A percentile compares a stretch with the other conserved stretches of the same genome.
These are phyloP conservation scores for Colletes latitarsis DNA, from an alignment of 1,140 invertebrate species.

Conservation along the genomic window DNA sequence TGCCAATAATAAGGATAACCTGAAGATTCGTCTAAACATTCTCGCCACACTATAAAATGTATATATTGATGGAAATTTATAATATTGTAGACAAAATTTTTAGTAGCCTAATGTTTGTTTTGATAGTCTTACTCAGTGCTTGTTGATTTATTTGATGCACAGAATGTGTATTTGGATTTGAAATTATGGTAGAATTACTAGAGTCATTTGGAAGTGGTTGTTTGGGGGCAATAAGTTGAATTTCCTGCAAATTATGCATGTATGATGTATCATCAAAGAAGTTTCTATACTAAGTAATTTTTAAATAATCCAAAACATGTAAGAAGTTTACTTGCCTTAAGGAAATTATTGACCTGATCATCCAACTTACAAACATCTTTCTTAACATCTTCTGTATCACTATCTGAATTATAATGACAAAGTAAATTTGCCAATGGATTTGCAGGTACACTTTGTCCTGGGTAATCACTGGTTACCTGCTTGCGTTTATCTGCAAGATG, in stretches of 20 bases:
- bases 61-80: background rate
- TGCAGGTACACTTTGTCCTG: slow-evolving; percentile 67
- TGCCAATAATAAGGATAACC: slow-evolving; percentile 90
- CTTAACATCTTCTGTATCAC: slow-evolving; percentile 74
- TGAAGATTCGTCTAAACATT: slow-evolving; percentile 86
- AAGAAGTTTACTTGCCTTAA: slow-evolving; percentile 70
- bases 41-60: slow-evolving; percentile 83
- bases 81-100: background rate
- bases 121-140: slow-evolving; percentile 38
- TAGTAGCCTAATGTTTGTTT: background rate
- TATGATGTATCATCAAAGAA: slow-evolving; percentile 17
- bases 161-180: slow-evolving; percentile 31
- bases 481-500: slow-evolving; percentile 71
- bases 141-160: slow-evolving; percentile 19
- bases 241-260: slow-evolving; percentile 71
- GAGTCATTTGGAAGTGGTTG: slow-evolving; percentile 40
- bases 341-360: slow-evolving; percentile 80
- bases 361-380: slow-evolving; percentile 71
- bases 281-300: background rate
- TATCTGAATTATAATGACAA: slow-evolving; percentile 80
- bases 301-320: background rate
- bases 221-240: slow-evolving; percentile 75
- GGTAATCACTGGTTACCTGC: slow-evolving; percentile 67
- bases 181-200: slow-evolving; percentile 10
- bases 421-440: slow-evolving; percentile 78